Evolutionary conservation across 2,888 invertebrate genomes (phyloP), one percentile per base, ranked within the genome.

Genomic region (Podabrus alpinus): DNA sequence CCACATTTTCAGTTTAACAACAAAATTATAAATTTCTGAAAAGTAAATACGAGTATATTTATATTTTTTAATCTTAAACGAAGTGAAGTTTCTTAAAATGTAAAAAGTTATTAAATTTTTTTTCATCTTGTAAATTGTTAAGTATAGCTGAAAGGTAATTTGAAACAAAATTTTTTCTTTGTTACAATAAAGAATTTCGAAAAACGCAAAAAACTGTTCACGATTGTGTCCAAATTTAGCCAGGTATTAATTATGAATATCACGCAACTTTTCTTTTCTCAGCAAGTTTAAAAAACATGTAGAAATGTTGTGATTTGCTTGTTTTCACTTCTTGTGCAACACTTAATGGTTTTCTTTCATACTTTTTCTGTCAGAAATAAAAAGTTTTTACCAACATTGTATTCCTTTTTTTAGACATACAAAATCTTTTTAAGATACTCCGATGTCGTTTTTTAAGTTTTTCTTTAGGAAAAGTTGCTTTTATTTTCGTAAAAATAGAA

Each of bases 261-360:
- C 45, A 45, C 45, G 45, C 45, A 64, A 64, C 13, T 19, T 64
- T 64, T 64, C 62, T 64, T 64, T 64, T 64, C 62, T 64, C n/a
- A 13, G 15, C 16, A 17, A 17, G 9, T 64, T 64, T 19, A 19
- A 17, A 60, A 17, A 19, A 64, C 62, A 64, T 19, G 62, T 64
- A 64, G 62, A 19, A 62, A 16, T 64, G 62, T 64, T 15, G 62
- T 64, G 62, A 64, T 64, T 64, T 64, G 62, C 62, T 64, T 64
- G 62, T 64, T 64, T 64, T 64, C 62, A 64, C 62, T 64, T 64
- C 17, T 64, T 64, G 62, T 64, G n/a, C 62, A 64, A 64, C 17
- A 21, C 62, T 64, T 64, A 64, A 64, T 64, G 62, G 62, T 64
- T 64, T 64, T 64, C 62, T 64, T 64, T 64, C 21, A 64, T 64